Percentiles rank a stretch among this genome's conserved stretches.
Evolutionary conservation across 2,113 vertebrate genomes (phyloP).

Genomic region (Halcyon senegalensis): DNA sequence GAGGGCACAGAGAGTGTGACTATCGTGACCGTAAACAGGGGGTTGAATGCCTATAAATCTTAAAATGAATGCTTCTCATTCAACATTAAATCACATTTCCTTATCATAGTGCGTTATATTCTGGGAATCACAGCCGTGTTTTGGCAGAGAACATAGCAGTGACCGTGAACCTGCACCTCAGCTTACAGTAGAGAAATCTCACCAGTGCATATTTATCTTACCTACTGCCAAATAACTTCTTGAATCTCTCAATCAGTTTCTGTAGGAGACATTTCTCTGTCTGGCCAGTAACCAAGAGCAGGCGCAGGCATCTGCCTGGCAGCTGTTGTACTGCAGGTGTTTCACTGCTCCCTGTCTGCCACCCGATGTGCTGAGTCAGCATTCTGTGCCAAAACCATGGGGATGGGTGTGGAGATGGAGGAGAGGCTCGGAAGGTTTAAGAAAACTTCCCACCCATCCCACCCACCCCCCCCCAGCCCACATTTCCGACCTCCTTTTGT

Average conservation of each 20-base stretch:
- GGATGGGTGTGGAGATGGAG: not conserved
- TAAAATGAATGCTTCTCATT: not conserved
- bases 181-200: not conserved
- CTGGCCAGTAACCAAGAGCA: not conserved
- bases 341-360: not conserved
- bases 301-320: not conserved
- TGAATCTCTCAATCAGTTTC: not conserved
- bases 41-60: not conserved
- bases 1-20: not conserved
- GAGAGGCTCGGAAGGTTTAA: not conserved
- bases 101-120: not conserved
- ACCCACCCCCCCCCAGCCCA: too few relatives aligned
- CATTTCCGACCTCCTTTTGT: not conserved
- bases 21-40: not conserved
- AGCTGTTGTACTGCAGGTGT: not conserved
- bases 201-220: not conserved
- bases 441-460: not conserved
- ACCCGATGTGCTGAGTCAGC: not conserved
- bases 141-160: not conserved
- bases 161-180: not conserved
- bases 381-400: rapidly evolving
- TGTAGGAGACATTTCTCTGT: not conserved
- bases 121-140: not conserved
- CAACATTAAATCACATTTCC: not conserved
- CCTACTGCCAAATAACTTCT: not conserved